Conservation (phyloP, 1,140 invertebrate species). For the Plodia interpunctella region DNA sequence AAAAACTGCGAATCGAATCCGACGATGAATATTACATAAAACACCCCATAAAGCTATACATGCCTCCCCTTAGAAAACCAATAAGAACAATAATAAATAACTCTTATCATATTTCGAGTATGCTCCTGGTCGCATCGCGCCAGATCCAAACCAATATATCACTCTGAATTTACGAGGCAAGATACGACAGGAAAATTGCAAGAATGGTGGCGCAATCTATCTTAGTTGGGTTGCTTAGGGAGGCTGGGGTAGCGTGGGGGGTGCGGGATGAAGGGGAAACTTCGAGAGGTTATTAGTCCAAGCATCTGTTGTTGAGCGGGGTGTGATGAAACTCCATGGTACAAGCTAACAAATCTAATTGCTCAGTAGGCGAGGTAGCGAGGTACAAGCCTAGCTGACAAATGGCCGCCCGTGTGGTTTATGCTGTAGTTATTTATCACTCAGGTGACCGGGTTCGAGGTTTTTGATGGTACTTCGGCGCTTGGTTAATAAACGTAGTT, state of each 20-base stretch:
- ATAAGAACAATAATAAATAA: constrained; percentile 77
- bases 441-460: constrained; percentile 50
- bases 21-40: constrained; percentile 34
- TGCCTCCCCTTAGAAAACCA: constrained; percentile 68
- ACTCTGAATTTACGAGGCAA: constrained; percentile 85
- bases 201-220: constrained; percentile 87
- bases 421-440: constrained; percentile 54
- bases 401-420: constrained; percentile 64
- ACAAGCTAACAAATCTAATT: constrained; percentile 77
- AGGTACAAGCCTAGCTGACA: constrained; percentile 61
- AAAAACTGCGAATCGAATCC: background rate
- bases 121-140: constrained; percentile 79
- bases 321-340: constrained; percentile 72
- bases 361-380: constrained; percentile 74
- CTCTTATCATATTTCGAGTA: constrained; percentile 77
- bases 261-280: constrained; percentile 60
- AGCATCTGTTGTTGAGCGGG: constrained; percentile 78
- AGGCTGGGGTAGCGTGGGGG: constrained; percentile 59
- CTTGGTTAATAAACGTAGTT: constrained; percentile 12
- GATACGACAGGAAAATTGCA: constrained; percentile 88
- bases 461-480: constrained; percentile 35
- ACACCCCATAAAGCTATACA: constrained; percentile 48
- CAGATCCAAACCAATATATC: constrained; percentile 85
- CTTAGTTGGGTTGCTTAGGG: constrained; percentile 78
- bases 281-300: constrained; percentile 79